Base-by-base conservation (phyloP, 2,888 invertebrate species). In the Nysson spinosus region DNA sequence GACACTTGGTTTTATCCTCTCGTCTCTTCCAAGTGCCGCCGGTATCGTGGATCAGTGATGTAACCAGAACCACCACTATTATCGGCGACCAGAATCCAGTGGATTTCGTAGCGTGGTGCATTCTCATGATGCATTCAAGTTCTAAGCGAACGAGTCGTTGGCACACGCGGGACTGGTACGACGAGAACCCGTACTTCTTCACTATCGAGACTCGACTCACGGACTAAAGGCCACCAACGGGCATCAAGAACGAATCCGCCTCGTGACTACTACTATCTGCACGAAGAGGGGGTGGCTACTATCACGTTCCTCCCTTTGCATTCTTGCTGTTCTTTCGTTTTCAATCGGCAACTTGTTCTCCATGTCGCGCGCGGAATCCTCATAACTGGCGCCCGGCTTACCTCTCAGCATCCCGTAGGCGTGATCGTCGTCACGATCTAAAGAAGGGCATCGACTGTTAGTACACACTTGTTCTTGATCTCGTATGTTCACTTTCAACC, bases 1-100 rank as follows among this genome's bases (percentile, higher is more conserved):
- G 94, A 79, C 94, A 94, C 84, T 92, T 92, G 11, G 89, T 89
- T 79, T 92, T 91, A 84, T 93, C 93, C 78, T 93, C 91, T 30
- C 90, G 87, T 72, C 89, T 88, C 75, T 87, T 85, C 84, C 85
- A 87, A 9, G 63, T 50, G 19, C 68, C 71, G 28, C 50, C 60
- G 24, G 56, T 50, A 19, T 51, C 52, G 30, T 44, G 61, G 42
- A 69, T 63, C n/a, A 72, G 32, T 20, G 47, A 46, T 24, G 42
- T 30, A 30, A 57, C 28, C 17, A 75, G 39, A 34, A 75, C 51
- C 35, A 69, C 39, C 35, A 62, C 55, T 51, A 67, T 46, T 50
- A 61, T 61, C 43, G 44, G 26, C 51, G 57, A 52, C 32, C 37
- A 61, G 43, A 58, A 61, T 57, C 40, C 51, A 61, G 58, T 64